Base-by-base conservation (phyloP, 2,888 invertebrate genomes). In the Agrilus cyanescens region DNA sequence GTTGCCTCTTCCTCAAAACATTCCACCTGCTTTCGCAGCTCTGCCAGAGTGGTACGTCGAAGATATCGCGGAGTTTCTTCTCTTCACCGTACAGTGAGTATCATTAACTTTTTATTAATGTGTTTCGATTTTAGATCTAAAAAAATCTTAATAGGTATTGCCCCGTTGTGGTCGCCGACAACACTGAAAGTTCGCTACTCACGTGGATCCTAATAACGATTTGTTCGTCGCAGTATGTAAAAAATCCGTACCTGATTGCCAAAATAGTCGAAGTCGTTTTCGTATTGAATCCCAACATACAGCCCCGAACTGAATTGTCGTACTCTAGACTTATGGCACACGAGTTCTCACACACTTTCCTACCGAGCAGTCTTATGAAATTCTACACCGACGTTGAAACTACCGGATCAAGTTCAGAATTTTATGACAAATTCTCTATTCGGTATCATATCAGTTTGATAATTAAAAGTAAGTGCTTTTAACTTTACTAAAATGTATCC, bases 381-480 rank as follows among this genome's bases (percentile, higher is more conserved):
- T 98, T 98, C 71, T 98, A 98, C 69, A 93, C 95, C 55, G 95
- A 95, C 58, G 90, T 96, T 43, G 97, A 97, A 71, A 89, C 90
- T 10, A 97, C 96, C 8, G 97, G 97, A 8, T 89, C 95, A 53
- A 93, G 90, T 67, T 93, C 91, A 30, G 98, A 98, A 70, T 98
- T 98, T 70, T 98, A 96, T 61, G 97, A 97, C 69, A 98, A 98
- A 70, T 98, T 98, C 68, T 91, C 93, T 10, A 97, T 98, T 57
- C 80, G 98, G 44, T 95, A 95, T 72, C 95, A 96, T 65, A 95
- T 98, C 64, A 95, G 95, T 67, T 81, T 96, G 61, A 91, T 97
- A 58, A 78, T 98, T 55, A 95, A 95, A 68, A 82, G 65, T 62
- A 43, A 54, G 54, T 5, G 15, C 1, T 4, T n/a, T 5, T 32